Evolutionary conservation across 2,113 vertebrate genomes (phyloP), one percentile per base, ranked within the genome.

Genomic region (Holacanthus passer): DNA sequence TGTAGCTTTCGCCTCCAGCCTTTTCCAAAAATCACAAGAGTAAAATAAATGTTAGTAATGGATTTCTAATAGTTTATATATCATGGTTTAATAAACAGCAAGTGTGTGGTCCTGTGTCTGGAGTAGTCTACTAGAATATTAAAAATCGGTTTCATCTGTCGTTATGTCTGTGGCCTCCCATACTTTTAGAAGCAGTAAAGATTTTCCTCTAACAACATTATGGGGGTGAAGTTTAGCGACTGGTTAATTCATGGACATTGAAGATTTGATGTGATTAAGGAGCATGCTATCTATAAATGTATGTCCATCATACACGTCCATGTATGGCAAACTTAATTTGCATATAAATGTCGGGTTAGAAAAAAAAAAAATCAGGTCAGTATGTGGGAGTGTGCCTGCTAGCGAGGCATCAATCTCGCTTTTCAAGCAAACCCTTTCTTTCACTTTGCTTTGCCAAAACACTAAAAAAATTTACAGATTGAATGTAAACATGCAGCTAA

Each of bases 401-500:
- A 64, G 65, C 16, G 3, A 63, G 60, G 53, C 69, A 73, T 85
- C 75, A 83, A 32, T 79, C 80, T 73, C 17, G 3, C 60, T 66
- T 43, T 89, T 77, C 32, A 77, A 74, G 53, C 47, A 45, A 56
- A 79, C 43, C 41, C 80, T 64, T 76, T 27, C 27, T 65, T 85
- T 85, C 69, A 48, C 55, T 82, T 3, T 39, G 20, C 19, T 68
- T 53, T 52, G 24, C 50, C 48, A 72, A 52, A 76, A 52, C 72
- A 59, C 19, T 58, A 29, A 2, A 22, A 50, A 43, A 79, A 65
- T 22, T 5, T 65, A 50, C 47, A 72, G 63, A 66, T 48, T 81
- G 64, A 70, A 82, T 81, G 73, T 81, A 81, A 79, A 87, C 84
- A 76, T 22, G 29, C 52, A 41, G 53, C 55, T 81, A 41, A 75